Base-by-base conservation (phyloP, 2,888 invertebrate species). In the Alloplasta piceator region DNA sequence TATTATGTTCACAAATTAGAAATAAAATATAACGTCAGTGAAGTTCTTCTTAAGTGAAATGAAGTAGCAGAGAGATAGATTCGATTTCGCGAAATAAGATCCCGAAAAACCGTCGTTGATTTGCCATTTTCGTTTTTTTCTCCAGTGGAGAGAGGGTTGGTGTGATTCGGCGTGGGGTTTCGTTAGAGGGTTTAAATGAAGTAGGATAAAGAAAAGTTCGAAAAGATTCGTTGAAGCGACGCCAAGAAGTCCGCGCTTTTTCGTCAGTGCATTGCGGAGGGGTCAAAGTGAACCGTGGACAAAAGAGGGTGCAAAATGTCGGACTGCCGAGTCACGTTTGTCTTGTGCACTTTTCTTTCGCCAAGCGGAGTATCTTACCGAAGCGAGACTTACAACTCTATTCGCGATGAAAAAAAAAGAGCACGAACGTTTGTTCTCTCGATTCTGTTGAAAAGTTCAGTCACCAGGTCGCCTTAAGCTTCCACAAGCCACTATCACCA, bases 301-400 rank as follows among this genome's bases (percentile, higher is more conserved):
- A 66, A 78, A 26, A 87, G 84, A 83, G 84, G 82, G 85, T 82
- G 85, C 85, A 87, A 89, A 89, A 90, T 88, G 87, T 87, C 85
- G 84, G 87, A 83, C 85, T 76, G 80, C 83, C 84, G 80, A 86
- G 89, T 89, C 89, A 89, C 91, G 91, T 91, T 91, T 90, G 90
- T 90, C 90, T 91, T 90, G 84, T 71, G 81, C 86, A 89, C 87
- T 89, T 74, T 56, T 89, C 87, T 89, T 88, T 83, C 86, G 52
- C 82, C 73, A 38, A 12, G 16, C 16, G 26, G 43, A 39, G 16
- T 46, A 46, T 82, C 82, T 63, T 48, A 78, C 66, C 74, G 82
- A 83, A 84, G 63, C 78, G 58, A 68, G 46, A n/a, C 41, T 36
- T n/a, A 14, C 58, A 39, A 14, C 56, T 46, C n/a, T 41, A 56